Evolutionary conservation across 2,888 invertebrate genomes (phyloP).

Genomic region (Parasteatoda lunata): DNA sequence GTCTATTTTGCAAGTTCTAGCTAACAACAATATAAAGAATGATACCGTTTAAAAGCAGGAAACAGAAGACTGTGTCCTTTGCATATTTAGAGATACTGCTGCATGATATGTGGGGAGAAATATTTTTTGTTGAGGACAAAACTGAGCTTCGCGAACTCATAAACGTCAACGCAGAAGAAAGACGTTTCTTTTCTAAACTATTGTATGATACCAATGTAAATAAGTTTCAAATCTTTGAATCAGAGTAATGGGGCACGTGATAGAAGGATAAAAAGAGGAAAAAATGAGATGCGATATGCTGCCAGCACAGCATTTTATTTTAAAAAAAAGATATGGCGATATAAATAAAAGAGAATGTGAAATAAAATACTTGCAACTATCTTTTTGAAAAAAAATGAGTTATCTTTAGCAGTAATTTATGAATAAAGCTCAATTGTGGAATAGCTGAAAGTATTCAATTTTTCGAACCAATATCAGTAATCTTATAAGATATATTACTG

Average conservation of each 20-base stretch:
- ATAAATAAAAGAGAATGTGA: slow-evolving; percentile 14
- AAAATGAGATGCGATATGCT: neutral
- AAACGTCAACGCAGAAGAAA: slow-evolving; percentile 52
- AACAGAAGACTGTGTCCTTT: too few relatives aligned
- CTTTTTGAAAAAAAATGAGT: neutral
- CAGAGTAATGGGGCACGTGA: slow-evolving; percentile 56
- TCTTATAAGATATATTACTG: too few relatives aligned
- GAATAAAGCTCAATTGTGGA: neutral
- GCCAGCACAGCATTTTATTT: slow-evolving; percentile 33
- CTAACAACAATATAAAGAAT: too few relatives aligned
- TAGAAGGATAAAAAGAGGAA: slow-evolving; percentile 36
- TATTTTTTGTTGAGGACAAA: neutral
- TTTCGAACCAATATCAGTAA: too few relatives aligned
- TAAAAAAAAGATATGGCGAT: slow-evolving; percentile 10
- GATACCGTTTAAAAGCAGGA: too few relatives aligned
- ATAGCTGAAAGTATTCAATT: neutral
- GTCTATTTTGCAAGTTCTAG: too few relatives aligned
- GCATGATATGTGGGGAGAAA: too few relatives aligned
- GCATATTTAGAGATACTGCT: too few relatives aligned
- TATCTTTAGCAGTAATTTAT: neutral
- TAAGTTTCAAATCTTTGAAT: slow-evolving; percentile 44
- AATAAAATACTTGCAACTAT: neutral
- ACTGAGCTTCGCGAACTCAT: slow-evolving; percentile 16
- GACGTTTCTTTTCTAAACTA: slow-evolving; percentile 11
- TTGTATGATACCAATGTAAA: slow-evolving; percentile 53